These are phyloP conservation scores for Myripristis murdjan DNA, from an alignment of 2,797 vertebrate species.

Conservation along the genomic window DNA sequence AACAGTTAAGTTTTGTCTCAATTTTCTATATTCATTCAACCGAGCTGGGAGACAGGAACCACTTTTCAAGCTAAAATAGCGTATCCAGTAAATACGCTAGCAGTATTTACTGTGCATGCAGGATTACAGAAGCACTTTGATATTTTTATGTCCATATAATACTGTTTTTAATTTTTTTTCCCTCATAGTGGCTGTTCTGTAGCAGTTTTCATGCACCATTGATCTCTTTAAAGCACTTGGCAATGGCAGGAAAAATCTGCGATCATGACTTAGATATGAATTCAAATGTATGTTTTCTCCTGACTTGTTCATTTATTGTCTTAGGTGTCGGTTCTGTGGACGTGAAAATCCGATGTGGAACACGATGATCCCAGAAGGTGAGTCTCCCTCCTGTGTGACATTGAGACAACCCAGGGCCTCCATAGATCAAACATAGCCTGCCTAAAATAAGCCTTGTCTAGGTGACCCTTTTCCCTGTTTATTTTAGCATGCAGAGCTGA, in stretches of 20 bases:
- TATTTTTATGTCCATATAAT: constrained; percentile 39
- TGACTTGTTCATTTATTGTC: constrained; percentile 14
- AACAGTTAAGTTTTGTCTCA: constrained; percentile 36
- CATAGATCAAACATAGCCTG: constrained; percentile 80
- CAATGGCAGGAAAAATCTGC: constrained; percentile 26
- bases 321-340: constrained; percentile 38
- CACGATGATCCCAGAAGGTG: constrained; percentile 61
- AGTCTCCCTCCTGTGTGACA: constrained; percentile 77
- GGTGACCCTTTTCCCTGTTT: constrained; percentile 68
- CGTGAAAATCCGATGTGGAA: constrained; percentile 61
- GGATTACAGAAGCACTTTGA: constrained; percentile 22
- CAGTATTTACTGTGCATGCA: constrained; percentile 22
- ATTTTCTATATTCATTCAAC: constrained; percentile 45
- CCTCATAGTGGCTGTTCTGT: neutral
- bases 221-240: constrained; percentile 14
- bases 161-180: constrained; percentile 15
- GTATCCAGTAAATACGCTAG: neutral
- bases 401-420: constrained; percentile 81
- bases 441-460: constrained; percentile 77
- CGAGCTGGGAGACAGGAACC: constrained; percentile 23
- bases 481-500: constrained; percentile 42
- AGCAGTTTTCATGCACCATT: constrained; percentile 12
- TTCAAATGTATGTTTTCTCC: constrained; percentile 7
- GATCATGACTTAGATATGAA: constrained; percentile 33
- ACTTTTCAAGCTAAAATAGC: constrained; percentile 40